A percentile compares a stretch with the other conserved stretches of the same genome.
Evolutionary conservation across 2,113 vertebrate genomes (phyloP).

Genomic region (Catharus fuscescens): DNA sequence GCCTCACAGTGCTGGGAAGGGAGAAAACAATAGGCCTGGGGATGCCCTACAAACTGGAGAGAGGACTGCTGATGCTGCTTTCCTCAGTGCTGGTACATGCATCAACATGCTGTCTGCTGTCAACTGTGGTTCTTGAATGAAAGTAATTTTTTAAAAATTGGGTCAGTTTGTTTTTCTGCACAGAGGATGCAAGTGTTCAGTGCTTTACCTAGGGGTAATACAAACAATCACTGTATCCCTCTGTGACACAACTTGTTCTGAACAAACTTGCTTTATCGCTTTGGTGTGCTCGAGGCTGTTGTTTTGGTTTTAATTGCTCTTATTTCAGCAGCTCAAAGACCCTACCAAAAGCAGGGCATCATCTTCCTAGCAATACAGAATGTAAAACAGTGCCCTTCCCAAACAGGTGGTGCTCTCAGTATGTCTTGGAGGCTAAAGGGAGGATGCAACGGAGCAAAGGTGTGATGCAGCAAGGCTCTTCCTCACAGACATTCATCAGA

Average conservation of each 20-base stretch:
- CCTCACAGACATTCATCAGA: not conserved
- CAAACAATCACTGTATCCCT: not conserved
- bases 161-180: not conserved
- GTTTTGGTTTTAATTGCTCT: not conserved
- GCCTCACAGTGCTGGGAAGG: not conserved
- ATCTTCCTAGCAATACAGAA: not conserved
- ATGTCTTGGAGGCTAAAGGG: not conserved
- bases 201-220: not conserved
- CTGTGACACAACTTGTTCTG: not conserved
- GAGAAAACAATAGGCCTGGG: not conserved
- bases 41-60: not conserved
- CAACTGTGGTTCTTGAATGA: not conserved
- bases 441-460: not conserved
- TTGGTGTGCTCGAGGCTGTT: not conserved
- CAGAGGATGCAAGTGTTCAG: not conserved
- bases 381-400: not conserved
- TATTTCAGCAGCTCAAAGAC: constrained; percentile 9
- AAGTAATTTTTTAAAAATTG: not conserved
- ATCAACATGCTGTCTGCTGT: not conserved
- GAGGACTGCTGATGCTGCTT: not conserved
- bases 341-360: not conserved
- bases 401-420: not conserved
- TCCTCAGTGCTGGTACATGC: not conserved
- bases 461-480: not conserved
- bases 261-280: not conserved